phyloP scores from a whole-genome alignment of 2,888 invertebrate species.

The Adineta ricciae region DNA sequence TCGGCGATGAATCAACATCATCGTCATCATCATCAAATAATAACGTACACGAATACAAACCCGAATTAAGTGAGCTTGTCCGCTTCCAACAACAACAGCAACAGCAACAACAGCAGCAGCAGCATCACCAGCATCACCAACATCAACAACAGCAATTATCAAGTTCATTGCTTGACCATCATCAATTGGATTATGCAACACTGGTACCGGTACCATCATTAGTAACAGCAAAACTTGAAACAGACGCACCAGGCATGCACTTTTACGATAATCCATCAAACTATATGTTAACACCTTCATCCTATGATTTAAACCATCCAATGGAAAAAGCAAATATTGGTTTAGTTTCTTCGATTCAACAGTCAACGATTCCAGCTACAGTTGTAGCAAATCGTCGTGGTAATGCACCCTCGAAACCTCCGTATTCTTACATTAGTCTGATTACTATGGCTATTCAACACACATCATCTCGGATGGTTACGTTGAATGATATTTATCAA shows the following conservation, averaged over 20 bases:
- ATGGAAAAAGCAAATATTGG: neutral
- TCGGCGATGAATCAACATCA: neutral
- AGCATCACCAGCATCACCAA: neutral
- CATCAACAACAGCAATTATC: neutral
- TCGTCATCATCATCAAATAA: conserved; percentile 2
- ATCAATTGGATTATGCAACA: neutral
- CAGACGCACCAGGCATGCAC: neutral
- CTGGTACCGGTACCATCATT: conserved; percentile 8
- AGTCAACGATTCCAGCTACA: neutral
- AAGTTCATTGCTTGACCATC: neutral
- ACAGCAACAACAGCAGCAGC: neutral
- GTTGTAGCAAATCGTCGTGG: conserved; percentile 24
- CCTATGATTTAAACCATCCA: neutral
- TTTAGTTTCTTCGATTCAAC: neutral
- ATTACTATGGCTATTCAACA: conserved; percentile 99
- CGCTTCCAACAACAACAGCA: neutral
- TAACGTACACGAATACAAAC: neutral
- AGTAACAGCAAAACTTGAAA: neutral
- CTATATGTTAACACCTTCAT: neutral
- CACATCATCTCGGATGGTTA: conserved; percentile 90
- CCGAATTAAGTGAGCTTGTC: neutral
- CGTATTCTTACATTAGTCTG: conserved; percentile 72
- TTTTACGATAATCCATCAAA: neutral
- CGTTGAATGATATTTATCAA: conserved; percentile 93
- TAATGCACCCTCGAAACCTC: conserved; percentile 31